These are phyloP conservation scores for Bovichtus variegatus DNA, from an alignment of 2,797 vertebrate species.

Conservation along the genomic window DNA sequence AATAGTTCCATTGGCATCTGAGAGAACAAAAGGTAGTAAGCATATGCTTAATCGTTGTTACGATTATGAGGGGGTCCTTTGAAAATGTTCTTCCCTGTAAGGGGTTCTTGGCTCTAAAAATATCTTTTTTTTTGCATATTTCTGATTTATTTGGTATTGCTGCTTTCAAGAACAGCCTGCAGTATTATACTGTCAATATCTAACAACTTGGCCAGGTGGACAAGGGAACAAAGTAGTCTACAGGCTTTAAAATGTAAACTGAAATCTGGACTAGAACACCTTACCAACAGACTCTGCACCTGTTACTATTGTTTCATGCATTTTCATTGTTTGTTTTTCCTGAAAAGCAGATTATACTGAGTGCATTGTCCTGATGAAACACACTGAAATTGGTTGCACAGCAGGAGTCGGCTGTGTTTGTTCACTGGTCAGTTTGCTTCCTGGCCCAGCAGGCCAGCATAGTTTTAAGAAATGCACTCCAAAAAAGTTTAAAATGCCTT, in stretches of 20 bases:
- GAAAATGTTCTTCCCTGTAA: too few relatives aligned
- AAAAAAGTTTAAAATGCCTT: constrained; percentile 3
- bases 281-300: neutral
- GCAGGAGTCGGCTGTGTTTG: neutral
- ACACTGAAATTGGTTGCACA: neutral
- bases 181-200: neutral
- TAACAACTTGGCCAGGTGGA: neutral
- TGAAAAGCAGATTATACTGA: neutral
- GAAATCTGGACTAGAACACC: neutral
- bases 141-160: too few relatives aligned
- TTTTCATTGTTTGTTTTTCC: constrained; percentile 8
- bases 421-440: neutral
- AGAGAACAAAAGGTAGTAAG: too few relatives aligned
- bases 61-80: too few relatives aligned
- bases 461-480: neutral
- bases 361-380: neutral
- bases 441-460: neutral
- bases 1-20: too few relatives aligned
- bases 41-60: too few relatives aligned
- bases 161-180: neutral
- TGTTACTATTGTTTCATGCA: neutral
- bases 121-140: too few relatives aligned
- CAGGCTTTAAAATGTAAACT: constrained; percentile 5
- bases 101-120: too few relatives aligned
- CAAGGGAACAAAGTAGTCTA: neutral